These are phyloP conservation scores for Hycleus cichorii DNA, from an alignment of 1,140 invertebrate species.

Conservation along the genomic window DNA sequence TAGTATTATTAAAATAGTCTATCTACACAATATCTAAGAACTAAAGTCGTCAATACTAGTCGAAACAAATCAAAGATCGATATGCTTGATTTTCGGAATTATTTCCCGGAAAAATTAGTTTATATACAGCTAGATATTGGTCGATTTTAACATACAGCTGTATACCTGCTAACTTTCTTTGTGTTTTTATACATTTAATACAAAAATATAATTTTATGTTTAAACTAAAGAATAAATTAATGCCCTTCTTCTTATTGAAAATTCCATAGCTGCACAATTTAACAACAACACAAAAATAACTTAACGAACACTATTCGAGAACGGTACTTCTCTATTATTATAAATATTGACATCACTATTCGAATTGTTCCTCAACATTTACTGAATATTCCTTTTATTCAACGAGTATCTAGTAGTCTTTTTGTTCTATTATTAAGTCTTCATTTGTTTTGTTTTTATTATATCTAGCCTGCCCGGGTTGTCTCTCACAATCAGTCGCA, in stretches of 20 bases:
- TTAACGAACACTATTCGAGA: not conserved
- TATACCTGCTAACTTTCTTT: not conserved
- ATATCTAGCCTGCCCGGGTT: slow-evolving; percentile 43
- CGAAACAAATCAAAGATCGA: not conserved
- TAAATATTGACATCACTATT: slow-evolving; percentile 17
- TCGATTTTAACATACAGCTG: slow-evolving; percentile 7
- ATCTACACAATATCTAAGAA: not conserved
- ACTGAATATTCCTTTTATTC: not conserved
- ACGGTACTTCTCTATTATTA: too few species aligned
- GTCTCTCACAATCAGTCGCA: slow-evolving; percentile 41
- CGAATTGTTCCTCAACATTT: slow-evolving; percentile 1
- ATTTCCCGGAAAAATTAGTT: not conserved
- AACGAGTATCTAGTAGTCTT: not conserved
- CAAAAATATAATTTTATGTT: not conserved
- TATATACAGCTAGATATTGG: slow-evolving; percentile 7
- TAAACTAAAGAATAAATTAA: slow-evolving; percentile 6
- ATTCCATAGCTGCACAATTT: too few species aligned
- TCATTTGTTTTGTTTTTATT: slow-evolving; percentile 18
- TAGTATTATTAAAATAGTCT: slow-evolving; percentile 8
- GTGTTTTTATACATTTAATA: too few species aligned
- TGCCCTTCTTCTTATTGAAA: not conserved
- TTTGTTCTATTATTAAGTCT: not conserved
- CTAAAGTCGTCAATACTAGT: too few species aligned
- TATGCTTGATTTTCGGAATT: not conserved
- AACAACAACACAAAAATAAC: too few species aligned